Evolutionary conservation across 2,113 vertebrate genomes (phyloP).

Genomic region (Fulmarus glacialis): DNA sequence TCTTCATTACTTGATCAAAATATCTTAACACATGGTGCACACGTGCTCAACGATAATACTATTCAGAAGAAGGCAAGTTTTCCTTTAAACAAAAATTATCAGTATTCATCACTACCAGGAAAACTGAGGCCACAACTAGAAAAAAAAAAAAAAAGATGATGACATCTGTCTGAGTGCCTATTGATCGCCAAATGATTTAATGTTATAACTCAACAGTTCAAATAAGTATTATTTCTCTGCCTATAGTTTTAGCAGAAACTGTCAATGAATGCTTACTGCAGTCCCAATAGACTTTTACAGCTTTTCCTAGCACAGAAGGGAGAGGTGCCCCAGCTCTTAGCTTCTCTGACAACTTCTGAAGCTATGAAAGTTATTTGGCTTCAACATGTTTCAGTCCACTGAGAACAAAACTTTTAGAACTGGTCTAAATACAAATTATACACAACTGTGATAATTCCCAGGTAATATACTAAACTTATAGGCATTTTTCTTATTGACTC

Average conservation of each 20-base stretch:
- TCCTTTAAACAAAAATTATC: not conserved
- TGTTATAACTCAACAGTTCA: not conserved
- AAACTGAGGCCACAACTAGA: not conserved
- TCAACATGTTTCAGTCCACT: not conserved
- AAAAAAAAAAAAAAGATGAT: accelerated
- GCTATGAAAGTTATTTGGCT: not conserved
- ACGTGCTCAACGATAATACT: not conserved
- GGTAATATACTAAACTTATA: not conserved
- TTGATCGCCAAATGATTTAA: not conserved
- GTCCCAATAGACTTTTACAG: not conserved
- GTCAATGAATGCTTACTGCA: not conserved
- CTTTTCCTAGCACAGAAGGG: not conserved
- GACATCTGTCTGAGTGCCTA: not conserved
- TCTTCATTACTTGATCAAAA: not conserved
- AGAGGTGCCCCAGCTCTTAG: not conserved
- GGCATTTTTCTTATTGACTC: not conserved
- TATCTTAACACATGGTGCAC: not conserved
- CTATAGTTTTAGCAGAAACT: not conserved
- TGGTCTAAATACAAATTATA: not conserved
- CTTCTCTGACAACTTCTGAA: not conserved
- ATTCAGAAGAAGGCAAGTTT: not conserved
- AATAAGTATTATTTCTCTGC: not conserved
- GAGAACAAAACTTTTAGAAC: not conserved
- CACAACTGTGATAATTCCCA: not conserved
- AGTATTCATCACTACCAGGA: not conserved